Evolutionary conservation across 2,113 vertebrate genomes (phyloP), one percentile per base, ranked within the genome.

Genomic region (Crotalus horridus): DNA sequence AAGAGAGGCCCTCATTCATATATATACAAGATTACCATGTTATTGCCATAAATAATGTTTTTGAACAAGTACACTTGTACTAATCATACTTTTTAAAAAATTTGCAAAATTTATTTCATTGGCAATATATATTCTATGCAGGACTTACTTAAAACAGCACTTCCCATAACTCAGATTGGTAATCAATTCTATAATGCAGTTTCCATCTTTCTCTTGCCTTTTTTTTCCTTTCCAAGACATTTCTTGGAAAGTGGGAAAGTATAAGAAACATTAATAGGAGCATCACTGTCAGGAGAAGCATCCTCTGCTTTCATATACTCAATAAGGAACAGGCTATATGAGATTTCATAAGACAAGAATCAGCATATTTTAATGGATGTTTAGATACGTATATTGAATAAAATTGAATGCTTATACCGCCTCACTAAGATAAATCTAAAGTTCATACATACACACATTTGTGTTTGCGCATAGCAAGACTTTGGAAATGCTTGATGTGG

Each of bases 11-110:
- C 91, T 92, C 89, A 91, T 0, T 0, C 93, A 87, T 93, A 94
- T 92, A 94, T 8, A 94, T 8, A 39, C 2, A 96, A 94, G 54
- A 13, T 64, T 51, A 53, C 56, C 51, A 85, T 91, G 92, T 48
- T 91, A 91, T 96, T 95, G 96, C 33, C n/a, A 56, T 0, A 58
- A 93, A 85, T 88, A 95, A 95, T 96, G 94, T 93, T 95, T 91
- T 94, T 93, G 90, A 95, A 95, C 95, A 93, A 87, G 85, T 39
- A 95, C 6, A 93, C 55, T 61, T 61, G 94, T 13, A 93, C 92
- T 93, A 95, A 95, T 17, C 51, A 93, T 90, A 51, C 85, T 48
- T 87, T 85, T 15, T 87, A 4, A 29, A 29, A 58, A 29, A 93
- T 94, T 93, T 93, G 69, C 29, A 90, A 95, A 91, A 0, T 1